Conservation (phyloP, 2,888 invertebrate species). For the Gisinianus flammeolus region DNA sequence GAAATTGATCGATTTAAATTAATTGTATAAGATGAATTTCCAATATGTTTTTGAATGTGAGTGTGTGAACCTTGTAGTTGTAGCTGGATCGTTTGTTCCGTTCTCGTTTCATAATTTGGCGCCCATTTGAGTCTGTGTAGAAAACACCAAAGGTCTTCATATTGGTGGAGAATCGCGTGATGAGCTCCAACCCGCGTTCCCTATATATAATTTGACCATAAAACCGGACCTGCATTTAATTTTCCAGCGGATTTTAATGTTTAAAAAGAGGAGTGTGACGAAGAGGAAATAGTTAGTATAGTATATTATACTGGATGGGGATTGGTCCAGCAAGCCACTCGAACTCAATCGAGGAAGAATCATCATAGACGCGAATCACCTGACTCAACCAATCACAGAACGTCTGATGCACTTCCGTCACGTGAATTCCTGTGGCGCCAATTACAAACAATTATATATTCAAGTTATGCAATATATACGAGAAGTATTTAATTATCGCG, state of each 20-base stretch:
- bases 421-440: constrained; percentile 48
- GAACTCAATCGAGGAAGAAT: constrained; percentile 65
- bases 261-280: background rate
- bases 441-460: no score
- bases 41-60: no score
- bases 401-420: constrained; percentile 72
- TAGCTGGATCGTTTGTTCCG: constrained; percentile 77
- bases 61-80: constrained; percentile 61
- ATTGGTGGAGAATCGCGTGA: constrained; percentile 74
- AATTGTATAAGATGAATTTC: no score
- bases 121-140: constrained; percentile 92
- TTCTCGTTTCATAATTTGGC: constrained; percentile 78
- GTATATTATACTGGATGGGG: constrained; percentile 66
- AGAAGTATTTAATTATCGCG: background rate
- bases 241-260: no score
- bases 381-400: constrained; percentile 78
- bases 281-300: background rate
- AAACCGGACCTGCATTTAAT: no score
- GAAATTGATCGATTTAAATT: no score
- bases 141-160: constrained; percentile 72
- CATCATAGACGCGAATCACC: constrained; percentile 71
- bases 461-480: background rate
- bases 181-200: constrained; percentile 76
- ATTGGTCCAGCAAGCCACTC: constrained; percentile 83
- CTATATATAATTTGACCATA: no score